Base-by-base conservation (phyloP, 23 tunicate species). In the Aplidium turbinatum region DNA sequence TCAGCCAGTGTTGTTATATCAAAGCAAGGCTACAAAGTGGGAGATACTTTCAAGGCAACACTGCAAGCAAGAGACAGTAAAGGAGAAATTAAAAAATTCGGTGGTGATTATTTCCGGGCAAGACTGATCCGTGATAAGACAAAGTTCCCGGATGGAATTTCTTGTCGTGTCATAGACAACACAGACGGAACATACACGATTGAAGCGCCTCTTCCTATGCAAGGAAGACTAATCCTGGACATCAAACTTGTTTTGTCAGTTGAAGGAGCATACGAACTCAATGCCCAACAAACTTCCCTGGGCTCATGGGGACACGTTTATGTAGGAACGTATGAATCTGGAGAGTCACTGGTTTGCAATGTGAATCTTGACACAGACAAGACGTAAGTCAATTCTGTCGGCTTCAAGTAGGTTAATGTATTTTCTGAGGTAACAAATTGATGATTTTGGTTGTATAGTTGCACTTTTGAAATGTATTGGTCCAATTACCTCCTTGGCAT, bases 101-200 rank as follows among this genome's bases (percentile, higher is more conserved):
- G 73, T 3, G 73, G 73, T 9, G 73, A 66, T 66, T 66, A 66
- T 36, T 66, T 66, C 21, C 27, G 73, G 22, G 73, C 23, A 6
- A 35, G 73, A 35, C 26, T 66, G 4, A 66, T 66, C 13, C 36
- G 31, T 3, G 80, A 58, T 6, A 28, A 28, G 6, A 4, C 67
- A 19, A 35, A 35, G 7, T 13, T 70, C 3, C 4, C 25, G 2
- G 79, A 73, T 25, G 79, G 79, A 4, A 56, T 73, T 73, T 48
- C 79, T 9, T 55, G 66, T 18, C 28, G 2, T 4, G 47, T 73
- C 7, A 18, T 19, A 23, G 79, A 73, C 24, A 20, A 73, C 33
- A 5, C 21, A 7, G 33, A 73, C 50, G 79, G 79, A 55, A 54
- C 65, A 6, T 73, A 73, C 32, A 34, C 66, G 7, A 7, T 73